Evolutionary conservation across 2,888 invertebrate genomes (phyloP).

Genomic region (Orchesella flavescens): DNA sequence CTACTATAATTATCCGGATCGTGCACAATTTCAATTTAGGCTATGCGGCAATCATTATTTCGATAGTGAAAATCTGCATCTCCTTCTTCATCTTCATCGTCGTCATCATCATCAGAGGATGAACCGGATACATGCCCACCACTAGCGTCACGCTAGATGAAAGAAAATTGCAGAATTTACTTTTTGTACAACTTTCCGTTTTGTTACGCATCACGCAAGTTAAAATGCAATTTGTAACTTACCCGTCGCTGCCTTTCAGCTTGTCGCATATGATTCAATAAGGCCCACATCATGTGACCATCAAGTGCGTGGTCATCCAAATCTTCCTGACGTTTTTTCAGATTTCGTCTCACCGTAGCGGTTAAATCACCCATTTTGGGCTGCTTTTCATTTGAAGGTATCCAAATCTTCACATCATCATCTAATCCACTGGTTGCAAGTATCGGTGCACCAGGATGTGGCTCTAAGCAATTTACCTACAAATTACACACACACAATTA

Average conservation of each 20-base stretch:
- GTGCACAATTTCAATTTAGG: constrained; percentile 37
- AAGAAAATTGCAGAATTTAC: background rate
- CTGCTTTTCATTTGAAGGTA: constrained; percentile 81
- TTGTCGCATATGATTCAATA: constrained; percentile 76
- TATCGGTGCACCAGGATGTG: constrained; percentile 90
- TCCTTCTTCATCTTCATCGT: constrained; percentile 48
- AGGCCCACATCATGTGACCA: constrained; percentile 77
- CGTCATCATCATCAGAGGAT: constrained; percentile 37
- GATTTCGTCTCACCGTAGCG: constrained; percentile 74
- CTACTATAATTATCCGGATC: too few relatives aligned
- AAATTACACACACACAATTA: constrained; percentile 59
- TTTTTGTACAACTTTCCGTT: too few relatives aligned
- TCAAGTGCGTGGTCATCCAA: constrained; percentile 75
- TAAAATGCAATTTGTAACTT: constrained; percentile 26
- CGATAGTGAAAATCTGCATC: constrained; percentile 54
- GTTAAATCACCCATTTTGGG: constrained; percentile 76
- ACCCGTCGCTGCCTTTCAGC: constrained; percentile 74
- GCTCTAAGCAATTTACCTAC: constrained; percentile 92
- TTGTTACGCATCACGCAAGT: too few relatives aligned
- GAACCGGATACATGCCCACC: constrained; percentile 35
- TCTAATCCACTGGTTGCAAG: constrained; percentile 94
- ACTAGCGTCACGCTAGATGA: background rate
- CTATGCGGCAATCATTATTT: constrained; percentile 64
- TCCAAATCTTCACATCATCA: constrained; percentile 94
- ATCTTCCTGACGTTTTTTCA: constrained; percentile 75